Base-by-base conservation (phyloP, 2,113 vertebrate species). In the Calidris pugnax region DNA sequence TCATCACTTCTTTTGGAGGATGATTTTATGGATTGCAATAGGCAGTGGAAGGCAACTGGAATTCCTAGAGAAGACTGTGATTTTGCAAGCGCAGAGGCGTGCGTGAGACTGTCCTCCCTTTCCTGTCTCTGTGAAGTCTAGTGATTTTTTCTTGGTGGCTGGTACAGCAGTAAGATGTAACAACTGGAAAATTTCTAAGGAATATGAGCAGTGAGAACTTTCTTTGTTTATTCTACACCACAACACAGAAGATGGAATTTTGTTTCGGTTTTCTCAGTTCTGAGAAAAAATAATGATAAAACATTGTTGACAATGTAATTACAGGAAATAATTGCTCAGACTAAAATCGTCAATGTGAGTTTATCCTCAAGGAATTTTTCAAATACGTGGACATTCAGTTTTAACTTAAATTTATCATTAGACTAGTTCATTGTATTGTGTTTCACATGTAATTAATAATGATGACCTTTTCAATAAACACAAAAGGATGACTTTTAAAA, bases 341-440 rank as follows among this genome's bases (percentile, higher is more conserved):
- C 18, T 68, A 56, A 69, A 85, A 74, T 59, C 2, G 2, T 71
- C 90, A 57, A 84, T 51, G 6, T 74, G 47, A 80, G 93, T 87
- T 91, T 79, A 69, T 79, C 22, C 28, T 91, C 33, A 37, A 89
- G 48, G 57, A 76, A 48, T 68, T 87, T 89, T 96, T 95, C 77
- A 87, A 50, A 79, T 89, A 66, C 43, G 32, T 62, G 55, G 48
- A 73, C 20, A 77, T 86, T 67, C 55, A 39, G 18, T 66, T 87
- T 92, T 74, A 87, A 77, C 21, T 94, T 93, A 55, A 68, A 92
- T 88, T 83, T 92, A 77, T 86, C 47, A 51, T 51, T 77, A 67
- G 39, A 79, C 22, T 78, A 28, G 64, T 62, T 59, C 2, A 77
- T 71, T 83, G 10, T 69, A 26, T 55, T 83, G 35, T 45, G 51